A percentile compares a stretch with the other conserved stretches of the same genome.
Conservation (phyloP, 2,113 vertebrate genomes). For the Calidris pygmaea region DNA sequence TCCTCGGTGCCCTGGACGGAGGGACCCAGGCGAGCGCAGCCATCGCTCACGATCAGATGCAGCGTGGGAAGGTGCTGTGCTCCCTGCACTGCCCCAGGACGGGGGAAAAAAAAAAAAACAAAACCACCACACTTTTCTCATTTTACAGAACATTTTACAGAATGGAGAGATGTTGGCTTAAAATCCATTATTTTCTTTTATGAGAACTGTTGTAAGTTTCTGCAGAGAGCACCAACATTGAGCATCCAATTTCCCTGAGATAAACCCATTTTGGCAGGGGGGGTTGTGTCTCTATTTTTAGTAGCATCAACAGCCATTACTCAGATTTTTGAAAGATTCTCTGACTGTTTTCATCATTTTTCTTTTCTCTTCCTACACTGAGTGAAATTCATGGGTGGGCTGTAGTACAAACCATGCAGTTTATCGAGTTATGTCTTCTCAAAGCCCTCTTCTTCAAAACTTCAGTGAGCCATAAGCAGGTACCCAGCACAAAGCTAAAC, state of each 20-base stretch:
- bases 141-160: neutral
- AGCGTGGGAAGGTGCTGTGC: neutral
- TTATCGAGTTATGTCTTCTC: neutral
- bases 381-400: neutral
- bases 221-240: neutral
- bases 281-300: neutral
- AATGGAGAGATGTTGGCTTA: neutral
- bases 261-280: conserved; percentile 20
- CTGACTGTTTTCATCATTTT: neutral
- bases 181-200: neutral
- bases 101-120: neutral
- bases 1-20: neutral
- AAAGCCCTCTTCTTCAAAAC: neutral
- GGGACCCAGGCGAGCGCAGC: neutral
- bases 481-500: neutral
- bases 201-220: conserved; percentile 10
- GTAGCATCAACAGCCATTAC: neutral
- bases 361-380: neutral
- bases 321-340: neutral
- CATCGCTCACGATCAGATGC: rapidly evolving
- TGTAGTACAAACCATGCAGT: neutral
- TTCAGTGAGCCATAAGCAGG: neutral
- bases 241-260: conserved; percentile 17
- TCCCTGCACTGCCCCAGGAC: neutral
- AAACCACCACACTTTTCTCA: neutral